Evolutionary conservation across 2,797 vertebrate species (phyloP).

Genomic region (Remorina albescens): DNA sequence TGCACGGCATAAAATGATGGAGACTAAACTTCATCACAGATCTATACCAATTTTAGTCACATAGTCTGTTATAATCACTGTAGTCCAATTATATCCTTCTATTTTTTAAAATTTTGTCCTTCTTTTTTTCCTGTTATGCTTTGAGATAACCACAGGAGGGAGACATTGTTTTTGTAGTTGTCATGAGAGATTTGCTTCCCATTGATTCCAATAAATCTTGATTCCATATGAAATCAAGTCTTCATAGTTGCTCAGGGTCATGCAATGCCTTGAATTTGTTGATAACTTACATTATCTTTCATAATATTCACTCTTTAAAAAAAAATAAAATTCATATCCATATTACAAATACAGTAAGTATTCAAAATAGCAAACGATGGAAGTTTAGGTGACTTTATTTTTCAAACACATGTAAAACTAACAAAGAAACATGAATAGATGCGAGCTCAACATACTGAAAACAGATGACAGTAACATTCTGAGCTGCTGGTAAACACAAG

Average conservation of each 20-base stretch:
- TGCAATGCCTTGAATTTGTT: background rate
- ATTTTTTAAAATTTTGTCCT: background rate
- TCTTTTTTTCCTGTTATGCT: background rate
- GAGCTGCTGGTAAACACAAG: conserved; percentile 82
- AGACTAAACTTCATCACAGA: background rate
- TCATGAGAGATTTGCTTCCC: background rate
- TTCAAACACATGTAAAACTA: conserved; percentile 74
- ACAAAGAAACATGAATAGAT: conserved; percentile 65
- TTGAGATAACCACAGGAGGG: conserved; percentile 62
- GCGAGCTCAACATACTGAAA: conserved; percentile 73
- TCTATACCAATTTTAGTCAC: background rate
- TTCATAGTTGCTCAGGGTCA: background rate
- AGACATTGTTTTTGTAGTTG: conserved; percentile 34
- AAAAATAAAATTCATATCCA: background rate
- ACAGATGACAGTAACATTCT: conserved; percentile 74
- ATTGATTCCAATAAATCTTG: background rate
- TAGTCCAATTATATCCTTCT: background rate
- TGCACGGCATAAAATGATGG: background rate
- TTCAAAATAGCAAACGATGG: conserved; percentile 35
- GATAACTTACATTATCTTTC: background rate
- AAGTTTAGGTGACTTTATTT: conserved; percentile 66
- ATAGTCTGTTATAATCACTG: background rate
- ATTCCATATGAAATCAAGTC: background rate
- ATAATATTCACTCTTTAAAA: background rate
- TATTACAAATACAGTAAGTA: background rate